Evolutionary conservation across 2,797 vertebrate species (phyloP), one percentile per base, ranked within the genome.

Genomic region (Petrocephalus sullivani): DNA sequence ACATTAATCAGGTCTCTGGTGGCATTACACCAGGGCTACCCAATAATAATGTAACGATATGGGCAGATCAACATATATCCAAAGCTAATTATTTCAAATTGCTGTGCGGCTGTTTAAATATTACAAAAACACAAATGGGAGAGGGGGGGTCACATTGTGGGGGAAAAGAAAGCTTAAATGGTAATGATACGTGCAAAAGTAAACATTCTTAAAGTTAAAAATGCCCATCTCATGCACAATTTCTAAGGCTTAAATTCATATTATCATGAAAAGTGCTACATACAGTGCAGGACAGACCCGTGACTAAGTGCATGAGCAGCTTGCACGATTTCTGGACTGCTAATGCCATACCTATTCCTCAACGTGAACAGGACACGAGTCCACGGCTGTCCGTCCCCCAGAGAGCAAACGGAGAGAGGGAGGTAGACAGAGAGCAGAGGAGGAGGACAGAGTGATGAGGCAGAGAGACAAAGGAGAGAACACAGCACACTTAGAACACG

Each of bases 281-380:
- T 67, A 67, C 3, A 71, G 33, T 57, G 49, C 6, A 61, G 49
- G 9, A 53, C 7, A 54, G 58, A 41, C 49, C 83, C 19, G 46
- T 37, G 58, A 60, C 56, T 56, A 19, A 14, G 33, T 49, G 5
- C 4, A 9, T 23, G 46, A 51, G 21, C 51, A 28, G 33, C 28
- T 19, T 51, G 57, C 61, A 60, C n/a, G 6, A 37, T 5, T 12
- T 88, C 41, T 88, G 86, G 33, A 57, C 19, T 21, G 6, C 84
- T 60, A 90, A 91, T 92, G 87, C 92, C 96, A 94, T 97, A 98
- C 97, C 97, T 98, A 98, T 95, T 99, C 96, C 92, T 98, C 97
- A 97, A 97, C 97, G 96, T 96, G 95, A 96, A 98, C 96, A 93
- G 98, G 98, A 95, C 97, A 98, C 95, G 97, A 97, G 93, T 98